Conservation (phyloP, 30 jellyfish, hydroid and myxozoan genomes). For the Cassiopea andromeda region DNA sequence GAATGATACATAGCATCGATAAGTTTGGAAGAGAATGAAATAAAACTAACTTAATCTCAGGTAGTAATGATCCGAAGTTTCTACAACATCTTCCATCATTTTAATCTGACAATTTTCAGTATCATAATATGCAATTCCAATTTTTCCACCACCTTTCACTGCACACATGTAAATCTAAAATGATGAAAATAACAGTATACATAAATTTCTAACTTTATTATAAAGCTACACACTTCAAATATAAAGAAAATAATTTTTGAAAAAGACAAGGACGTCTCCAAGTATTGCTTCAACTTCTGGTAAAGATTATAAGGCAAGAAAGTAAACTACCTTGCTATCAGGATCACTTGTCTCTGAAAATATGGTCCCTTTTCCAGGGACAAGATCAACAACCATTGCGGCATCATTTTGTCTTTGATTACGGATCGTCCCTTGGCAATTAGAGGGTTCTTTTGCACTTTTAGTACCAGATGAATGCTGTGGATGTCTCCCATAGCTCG, state of each 20-base stretch:
- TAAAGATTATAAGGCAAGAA: background rate
- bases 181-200: background rate
- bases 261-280: background rate
- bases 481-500: background rate
- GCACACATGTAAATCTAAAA: slow-evolving; percentile 84
- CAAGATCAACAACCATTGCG: slow-evolving; percentile 16
- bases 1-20: too few species aligned
- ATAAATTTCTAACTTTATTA: background rate
- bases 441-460: background rate
- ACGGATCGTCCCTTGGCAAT: background rate
- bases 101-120: slow-evolving; percentile 65
- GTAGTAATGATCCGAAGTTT: slow-evolving; percentile 64
- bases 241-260: background rate
- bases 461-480: background rate
- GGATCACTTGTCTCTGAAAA: background rate
- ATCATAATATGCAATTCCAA: slow-evolving; percentile 86
- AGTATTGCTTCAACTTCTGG: background rate
- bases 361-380: background rate
- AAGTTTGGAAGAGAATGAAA: background rate
- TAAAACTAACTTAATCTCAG: slow-evolving; percentile 42
- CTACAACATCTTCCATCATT: slow-evolving; percentile 88
- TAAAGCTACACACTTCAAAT: too few species aligned
- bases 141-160: slow-evolving; percentile 37
- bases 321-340: background rate
- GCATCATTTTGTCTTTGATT: background rate